Percentiles rank a stretch among this genome's conserved stretches.
Conservation (phyloP, 1,140 invertebrate genomes). For the Thrips palmi region DNA sequence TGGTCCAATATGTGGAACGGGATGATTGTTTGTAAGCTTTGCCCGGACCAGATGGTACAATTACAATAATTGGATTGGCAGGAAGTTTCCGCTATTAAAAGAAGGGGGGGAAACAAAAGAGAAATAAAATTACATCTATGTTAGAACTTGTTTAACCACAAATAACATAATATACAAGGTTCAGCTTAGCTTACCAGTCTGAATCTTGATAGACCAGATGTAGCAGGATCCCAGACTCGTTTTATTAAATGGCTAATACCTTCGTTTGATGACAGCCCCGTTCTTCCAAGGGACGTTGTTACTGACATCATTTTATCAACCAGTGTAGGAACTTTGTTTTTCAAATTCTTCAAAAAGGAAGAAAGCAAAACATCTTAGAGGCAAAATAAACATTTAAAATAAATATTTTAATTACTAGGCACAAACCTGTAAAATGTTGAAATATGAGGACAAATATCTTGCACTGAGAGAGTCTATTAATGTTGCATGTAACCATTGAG, state of each 20-base stretch:
- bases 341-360: constrained; percentile 37
- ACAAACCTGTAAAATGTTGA: constrained; percentile 51
- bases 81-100: constrained; percentile 43
- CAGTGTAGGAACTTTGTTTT: constrained; percentile 53
- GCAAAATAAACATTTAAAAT: background rate
- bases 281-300: constrained; percentile 24
- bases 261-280: constrained; percentile 30
- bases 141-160: background rate
- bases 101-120: constrained; percentile 9
- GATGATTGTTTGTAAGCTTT: constrained; percentile 27
- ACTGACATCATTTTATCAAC: constrained; percentile 53
- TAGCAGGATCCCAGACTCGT: constrained; percentile 57
- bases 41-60: constrained; percentile 40
- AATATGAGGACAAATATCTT: constrained; percentile 45
- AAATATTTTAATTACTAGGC: background rate
- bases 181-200: constrained; percentile 31
- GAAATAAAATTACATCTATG: constrained; percentile 1
- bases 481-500: constrained; percentile 61
- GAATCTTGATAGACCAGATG: constrained; percentile 28
- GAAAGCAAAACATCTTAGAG: background rate
- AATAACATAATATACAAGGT: background rate
- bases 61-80: constrained; percentile 49
- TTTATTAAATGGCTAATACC: constrained; percentile 46
- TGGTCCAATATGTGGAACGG: constrained; percentile 48
- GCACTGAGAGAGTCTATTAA: constrained; percentile 47